Evolutionary conservation across 2,797 vertebrate species (phyloP).

Genomic region (Picus viridis): DNA sequence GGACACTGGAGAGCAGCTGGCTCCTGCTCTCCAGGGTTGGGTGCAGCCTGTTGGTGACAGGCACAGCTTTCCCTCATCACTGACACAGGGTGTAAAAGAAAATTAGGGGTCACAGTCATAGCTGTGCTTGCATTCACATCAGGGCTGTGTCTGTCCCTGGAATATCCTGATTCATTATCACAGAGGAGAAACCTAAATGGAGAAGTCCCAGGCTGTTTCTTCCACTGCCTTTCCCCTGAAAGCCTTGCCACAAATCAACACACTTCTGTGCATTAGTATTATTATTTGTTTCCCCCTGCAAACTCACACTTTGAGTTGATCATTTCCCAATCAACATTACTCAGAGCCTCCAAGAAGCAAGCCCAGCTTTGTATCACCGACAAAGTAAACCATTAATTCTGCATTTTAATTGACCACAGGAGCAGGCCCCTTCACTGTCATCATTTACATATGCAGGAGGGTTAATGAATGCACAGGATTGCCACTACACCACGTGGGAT

Average conservation of each 20-base stretch:
- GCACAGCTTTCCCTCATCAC: neutral
- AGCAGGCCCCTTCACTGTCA: neutral
- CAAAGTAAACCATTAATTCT: neutral
- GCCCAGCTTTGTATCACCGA: neutral
- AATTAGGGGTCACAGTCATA: neutral
- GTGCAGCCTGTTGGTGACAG: neutral
- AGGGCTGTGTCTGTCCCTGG: neutral
- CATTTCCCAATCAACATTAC: neutral
- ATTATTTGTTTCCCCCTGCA: too few species aligned
- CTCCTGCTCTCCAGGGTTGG: neutral
- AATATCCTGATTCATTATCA: neutral
- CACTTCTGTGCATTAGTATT: neutral
- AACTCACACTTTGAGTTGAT: neutral
- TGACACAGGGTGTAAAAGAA: neutral
- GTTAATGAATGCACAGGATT: neutral
- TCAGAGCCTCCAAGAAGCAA: neutral
- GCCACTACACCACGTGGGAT: neutral
- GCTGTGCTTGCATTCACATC: neutral
- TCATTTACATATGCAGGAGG: neutral
- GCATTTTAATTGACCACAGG: neutral
- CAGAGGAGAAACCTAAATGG: neutral
- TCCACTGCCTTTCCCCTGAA: neutral
- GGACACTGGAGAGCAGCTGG: neutral
- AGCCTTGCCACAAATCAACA: neutral
- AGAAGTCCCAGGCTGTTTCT: neutral